A percentile compares a stretch with the other conserved stretches of the same genome.
Conservation (phyloP, 2,888 invertebrate genomes). For the Conistra vaccinii region DNA sequence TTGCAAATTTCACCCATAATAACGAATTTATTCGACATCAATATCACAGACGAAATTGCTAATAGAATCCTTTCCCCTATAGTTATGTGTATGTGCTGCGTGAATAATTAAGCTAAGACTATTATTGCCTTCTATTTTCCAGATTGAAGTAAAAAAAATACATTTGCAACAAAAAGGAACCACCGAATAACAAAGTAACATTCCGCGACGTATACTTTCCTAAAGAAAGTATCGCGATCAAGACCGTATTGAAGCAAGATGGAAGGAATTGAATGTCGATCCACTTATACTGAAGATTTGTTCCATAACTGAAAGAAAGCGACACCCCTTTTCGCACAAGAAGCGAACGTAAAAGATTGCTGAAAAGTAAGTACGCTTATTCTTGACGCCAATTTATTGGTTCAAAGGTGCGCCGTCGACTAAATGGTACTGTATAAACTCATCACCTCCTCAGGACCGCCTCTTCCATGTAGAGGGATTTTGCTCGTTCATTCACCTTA, state of each 20-base stretch:
- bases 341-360: conserved; percentile 74
- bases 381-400: conserved; percentile 84
- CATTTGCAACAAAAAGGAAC: conserved; percentile 1
- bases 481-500: conserved; percentile 89
- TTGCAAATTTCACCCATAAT: conserved; percentile 69
- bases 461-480: conserved; percentile 89
- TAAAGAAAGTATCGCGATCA: conserved; percentile 62
- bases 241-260: conserved; percentile 63
- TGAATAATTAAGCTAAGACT: conserved; percentile 20
- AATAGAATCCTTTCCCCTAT: conserved; percentile 17
- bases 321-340: conserved; percentile 68
- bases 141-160: conserved; percentile 10
- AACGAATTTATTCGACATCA: conserved; percentile 48
- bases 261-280: conserved; percentile 62
- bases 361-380: conserved; percentile 77
- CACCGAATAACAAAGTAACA: conserved; percentile 34
- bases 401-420: conserved; percentile 87
- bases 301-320: conserved; percentile 67
- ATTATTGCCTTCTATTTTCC: neutral
- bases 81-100: neutral
- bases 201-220: conserved; percentile 37
- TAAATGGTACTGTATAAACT: conserved; percentile 88
- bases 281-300: conserved; percentile 70
- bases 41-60: conserved; percentile 34
- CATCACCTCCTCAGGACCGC: conserved; percentile 88